Conservation (phyloP, 2,113 vertebrate species). For the Oryctolagus cuniculus region DNA sequence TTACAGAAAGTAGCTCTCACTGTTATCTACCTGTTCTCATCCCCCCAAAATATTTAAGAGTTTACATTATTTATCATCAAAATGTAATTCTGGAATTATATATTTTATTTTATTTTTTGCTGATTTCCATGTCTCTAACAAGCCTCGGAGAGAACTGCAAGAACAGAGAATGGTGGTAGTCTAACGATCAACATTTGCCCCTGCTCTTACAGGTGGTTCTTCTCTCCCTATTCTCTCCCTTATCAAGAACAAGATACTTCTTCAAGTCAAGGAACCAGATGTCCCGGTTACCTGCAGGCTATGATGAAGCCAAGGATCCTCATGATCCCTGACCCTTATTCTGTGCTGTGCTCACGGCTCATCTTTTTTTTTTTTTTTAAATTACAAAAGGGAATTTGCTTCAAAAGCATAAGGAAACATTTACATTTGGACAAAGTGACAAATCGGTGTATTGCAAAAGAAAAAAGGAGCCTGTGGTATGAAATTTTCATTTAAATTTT, state of each 20-base stretch:
- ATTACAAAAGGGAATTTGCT: conserved; percentile 91
- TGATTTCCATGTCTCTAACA: not conserved
- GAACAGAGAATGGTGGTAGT: not conserved
- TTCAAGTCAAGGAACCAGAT: conserved; percentile 53
- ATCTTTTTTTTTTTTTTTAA: conserved; percentile 30
- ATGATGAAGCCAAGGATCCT: conserved; percentile 8
- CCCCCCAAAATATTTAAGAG: conserved; percentile 2
- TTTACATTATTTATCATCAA: conserved; percentile 13
- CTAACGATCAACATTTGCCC: not conserved
- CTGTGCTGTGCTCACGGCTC: not conserved
- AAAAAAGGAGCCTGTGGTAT: conserved; percentile 68
- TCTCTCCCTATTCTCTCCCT: not conserved
- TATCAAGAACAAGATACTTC: conserved; percentile 5
- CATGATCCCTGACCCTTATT: not conserved
- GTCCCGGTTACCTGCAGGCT: conserved; percentile 15
- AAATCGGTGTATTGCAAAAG: conserved; percentile 85
- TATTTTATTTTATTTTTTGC: not conserved
- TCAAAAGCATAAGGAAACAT: conserved; percentile 88
- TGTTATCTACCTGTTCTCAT: not conserved
- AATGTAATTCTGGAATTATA: not conserved
- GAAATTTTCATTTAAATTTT: conserved; percentile 67
- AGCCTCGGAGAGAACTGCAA: conserved; percentile 18
- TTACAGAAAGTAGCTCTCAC: not conserved
- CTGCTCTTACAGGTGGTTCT: not conserved
- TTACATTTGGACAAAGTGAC: conserved; percentile 87